Conservation (phyloP, 2,888 invertebrate genomes). For the Megaustenia siamemsis region DNA sequence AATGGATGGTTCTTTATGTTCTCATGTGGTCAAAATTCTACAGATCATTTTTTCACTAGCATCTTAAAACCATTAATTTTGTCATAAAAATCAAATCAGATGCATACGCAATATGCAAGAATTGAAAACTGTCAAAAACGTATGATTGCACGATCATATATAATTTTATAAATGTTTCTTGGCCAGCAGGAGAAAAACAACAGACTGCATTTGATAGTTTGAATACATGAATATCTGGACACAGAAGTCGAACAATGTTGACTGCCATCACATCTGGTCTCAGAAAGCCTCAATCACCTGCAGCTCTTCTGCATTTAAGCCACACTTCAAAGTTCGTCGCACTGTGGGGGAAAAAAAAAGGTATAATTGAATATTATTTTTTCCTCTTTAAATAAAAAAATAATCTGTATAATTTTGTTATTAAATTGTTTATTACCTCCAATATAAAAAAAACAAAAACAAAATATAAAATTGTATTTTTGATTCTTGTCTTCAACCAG, state of each 20-base stretch:
- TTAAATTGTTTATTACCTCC: not conserved
- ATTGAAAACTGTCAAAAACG: not conserved
- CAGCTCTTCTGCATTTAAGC: slow-evolving; percentile 89
- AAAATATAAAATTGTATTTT: no score
- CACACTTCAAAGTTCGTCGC: slow-evolving; percentile 89
- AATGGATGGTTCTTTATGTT: not conserved
- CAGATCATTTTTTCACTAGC: not conserved
- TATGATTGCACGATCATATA: not conserved
- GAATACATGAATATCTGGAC: not conserved
- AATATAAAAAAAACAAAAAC: no score
- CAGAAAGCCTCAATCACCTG: slow-evolving; percentile 73
- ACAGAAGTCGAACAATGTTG: not conserved
- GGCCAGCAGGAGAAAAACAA: not conserved
- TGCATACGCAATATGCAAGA: not conserved
- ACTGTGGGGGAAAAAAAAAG: slow-evolving; percentile 82
- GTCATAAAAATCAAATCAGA: not conserved
- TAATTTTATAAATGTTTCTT: not conserved
- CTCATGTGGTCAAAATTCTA: no score
- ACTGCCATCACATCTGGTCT: slow-evolving; percentile 53
- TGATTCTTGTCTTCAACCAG: no score
- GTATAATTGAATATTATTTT: not conserved
- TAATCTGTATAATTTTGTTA: not conserved
- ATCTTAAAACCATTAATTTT: not conserved
- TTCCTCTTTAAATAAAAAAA: not conserved
- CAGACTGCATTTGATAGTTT: not conserved